A percentile compares a stretch with the other conserved stretches of the same genome.
Conservation (phyloP, 2,888 invertebrate genomes). For the Diadromus collaris region DNA sequence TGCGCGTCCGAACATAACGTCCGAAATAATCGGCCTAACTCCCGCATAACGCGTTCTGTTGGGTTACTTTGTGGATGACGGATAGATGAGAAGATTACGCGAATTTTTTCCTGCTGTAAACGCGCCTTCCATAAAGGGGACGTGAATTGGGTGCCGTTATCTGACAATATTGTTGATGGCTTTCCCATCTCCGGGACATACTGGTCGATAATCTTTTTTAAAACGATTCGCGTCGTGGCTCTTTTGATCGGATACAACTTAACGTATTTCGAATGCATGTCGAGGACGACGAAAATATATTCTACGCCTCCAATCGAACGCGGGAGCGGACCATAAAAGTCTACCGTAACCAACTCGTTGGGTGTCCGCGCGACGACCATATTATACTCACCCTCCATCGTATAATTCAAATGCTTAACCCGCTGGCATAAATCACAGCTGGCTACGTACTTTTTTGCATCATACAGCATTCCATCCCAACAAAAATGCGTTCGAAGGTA, state of each 20-base stretch:
- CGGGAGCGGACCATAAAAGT: constrained; percentile 57
- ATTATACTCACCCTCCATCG: background rate
- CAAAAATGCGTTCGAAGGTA: background rate
- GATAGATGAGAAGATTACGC: constrained; percentile 41
- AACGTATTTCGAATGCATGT: constrained; percentile 34
- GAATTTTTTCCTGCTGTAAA: constrained; percentile 2
- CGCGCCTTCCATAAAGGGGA: background rate
- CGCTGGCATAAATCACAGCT: background rate
- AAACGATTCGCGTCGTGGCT: background rate
- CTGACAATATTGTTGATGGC: constrained; percentile 18
- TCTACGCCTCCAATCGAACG: constrained; percentile 41
- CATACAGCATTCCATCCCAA: background rate
- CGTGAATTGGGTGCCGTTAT: constrained; percentile 5
- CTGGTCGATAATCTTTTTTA: constrained; percentile 25
- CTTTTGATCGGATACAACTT: constrained; percentile 23
- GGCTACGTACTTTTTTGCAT: background rate
- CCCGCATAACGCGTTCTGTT: constrained; percentile 50
- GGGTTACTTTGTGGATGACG: constrained; percentile 55
- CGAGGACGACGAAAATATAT: constrained; percentile 45
- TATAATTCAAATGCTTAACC: background rate
- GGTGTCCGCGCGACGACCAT: background rate
- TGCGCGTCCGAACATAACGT: constrained; percentile 46
- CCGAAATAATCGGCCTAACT: constrained; percentile 47
- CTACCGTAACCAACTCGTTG: constrained; percentile 20
- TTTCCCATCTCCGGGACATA: constrained; percentile 26